Evolutionary conservation across 2,113 vertebrate genomes (phyloP).

Genomic region (Grammomys dolichurus): DNA sequence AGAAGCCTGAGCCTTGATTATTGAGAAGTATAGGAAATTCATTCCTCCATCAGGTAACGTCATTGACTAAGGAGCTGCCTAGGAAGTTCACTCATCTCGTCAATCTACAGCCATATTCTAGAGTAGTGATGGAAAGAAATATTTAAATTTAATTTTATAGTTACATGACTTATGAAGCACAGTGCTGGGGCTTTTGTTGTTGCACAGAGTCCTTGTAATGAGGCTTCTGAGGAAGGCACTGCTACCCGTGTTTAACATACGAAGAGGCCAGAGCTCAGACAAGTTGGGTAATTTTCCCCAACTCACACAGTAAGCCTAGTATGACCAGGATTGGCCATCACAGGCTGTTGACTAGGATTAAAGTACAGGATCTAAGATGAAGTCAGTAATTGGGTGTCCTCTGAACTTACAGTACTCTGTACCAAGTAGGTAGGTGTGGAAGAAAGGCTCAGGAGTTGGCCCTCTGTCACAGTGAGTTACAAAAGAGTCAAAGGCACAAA

Average conservation of each 20-base stretch:
- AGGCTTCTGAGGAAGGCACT: not conserved
- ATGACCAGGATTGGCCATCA: not conserved
- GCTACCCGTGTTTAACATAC: not conserved
- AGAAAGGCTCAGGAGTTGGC: not conserved
- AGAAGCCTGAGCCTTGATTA: not conserved
- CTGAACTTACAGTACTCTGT: not conserved
- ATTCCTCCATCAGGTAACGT: not conserved
- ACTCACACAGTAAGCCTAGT: not conserved
- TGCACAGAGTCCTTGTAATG: not conserved
- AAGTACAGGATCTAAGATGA: not conserved
- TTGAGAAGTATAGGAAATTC: not conserved
- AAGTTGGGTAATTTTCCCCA: not conserved
- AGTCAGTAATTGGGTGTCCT: not conserved
- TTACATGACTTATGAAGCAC: not conserved
- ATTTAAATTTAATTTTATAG: not conserved
- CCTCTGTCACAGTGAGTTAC: not conserved
- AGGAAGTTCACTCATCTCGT: not conserved
- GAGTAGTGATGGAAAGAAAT: not conserved
- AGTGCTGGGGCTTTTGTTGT: not conserved
- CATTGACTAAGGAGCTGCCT: not conserved
- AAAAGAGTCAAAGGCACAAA: slow-evolving; percentile 37
- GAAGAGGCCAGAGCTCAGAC: not conserved
- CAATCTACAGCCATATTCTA: not conserved
- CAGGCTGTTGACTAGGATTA: not conserved
- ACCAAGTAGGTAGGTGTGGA: not conserved